Percentiles rank a stretch among this genome's conserved stretches.
Evolutionary conservation across 2,888 invertebrate genomes (phyloP).

Genomic region (Aleiodes testaceus): DNA sequence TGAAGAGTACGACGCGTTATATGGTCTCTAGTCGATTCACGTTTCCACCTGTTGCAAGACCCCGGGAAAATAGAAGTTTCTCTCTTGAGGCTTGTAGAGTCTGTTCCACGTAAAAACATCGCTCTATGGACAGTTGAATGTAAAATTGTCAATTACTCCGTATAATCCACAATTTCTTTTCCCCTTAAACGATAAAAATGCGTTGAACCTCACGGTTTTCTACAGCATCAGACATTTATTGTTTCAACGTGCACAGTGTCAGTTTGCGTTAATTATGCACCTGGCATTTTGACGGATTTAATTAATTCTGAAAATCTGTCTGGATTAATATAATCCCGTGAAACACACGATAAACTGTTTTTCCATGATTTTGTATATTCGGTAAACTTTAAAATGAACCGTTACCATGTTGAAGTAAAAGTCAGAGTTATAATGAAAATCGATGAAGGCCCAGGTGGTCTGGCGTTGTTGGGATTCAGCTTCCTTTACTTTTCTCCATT

Average conservation of each 20-base stretch:
- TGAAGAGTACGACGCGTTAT: constrained; percentile 32
- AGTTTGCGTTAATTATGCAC: constrained; percentile 6
- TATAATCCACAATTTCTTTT: not conserved
- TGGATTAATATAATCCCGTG: not conserved
- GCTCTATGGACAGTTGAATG: not conserved
- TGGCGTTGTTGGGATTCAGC: no score
- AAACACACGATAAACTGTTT: no score
- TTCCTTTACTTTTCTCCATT: no score
- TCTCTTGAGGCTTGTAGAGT: constrained; percentile 25
- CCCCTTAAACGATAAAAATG: not conserved
- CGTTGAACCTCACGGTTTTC: no score
- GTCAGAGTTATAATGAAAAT: no score
- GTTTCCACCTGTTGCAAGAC: constrained; percentile 54
- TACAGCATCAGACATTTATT: not conserved
- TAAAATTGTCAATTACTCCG: constrained; percentile 13
- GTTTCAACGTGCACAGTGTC: not conserved
- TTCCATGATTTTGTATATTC: no score
- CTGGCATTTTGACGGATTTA: constrained; percentile 1
- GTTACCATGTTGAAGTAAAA: no score
- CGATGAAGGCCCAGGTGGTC: no score
- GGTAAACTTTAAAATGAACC: no score
- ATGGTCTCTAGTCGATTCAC: constrained; percentile 41
- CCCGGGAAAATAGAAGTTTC: constrained; percentile 31
- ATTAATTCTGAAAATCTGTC: not conserved
- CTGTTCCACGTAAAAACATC: not conserved